These are phyloP conservation scores for Calosoma granatense DNA, from an alignment of 1,140 invertebrate genomes.

Conservation along the genomic window DNA sequence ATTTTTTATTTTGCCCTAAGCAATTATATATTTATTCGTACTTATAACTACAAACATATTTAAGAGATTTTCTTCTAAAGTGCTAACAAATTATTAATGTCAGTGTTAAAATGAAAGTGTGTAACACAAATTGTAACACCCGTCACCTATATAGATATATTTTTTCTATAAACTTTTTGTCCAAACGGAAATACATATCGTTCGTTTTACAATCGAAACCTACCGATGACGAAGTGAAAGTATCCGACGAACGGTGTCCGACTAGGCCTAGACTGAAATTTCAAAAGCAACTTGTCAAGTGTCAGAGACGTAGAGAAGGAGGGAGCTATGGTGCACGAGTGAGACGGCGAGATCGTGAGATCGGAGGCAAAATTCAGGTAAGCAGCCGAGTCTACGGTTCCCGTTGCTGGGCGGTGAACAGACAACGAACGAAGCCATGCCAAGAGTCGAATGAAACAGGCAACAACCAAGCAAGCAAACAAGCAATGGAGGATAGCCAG, in stretches of 20 bases:
- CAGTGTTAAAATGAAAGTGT: no score
- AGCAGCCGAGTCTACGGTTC: neutral
- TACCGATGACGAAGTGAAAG: constrained; percentile 15
- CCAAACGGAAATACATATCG: no score
- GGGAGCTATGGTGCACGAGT: neutral
- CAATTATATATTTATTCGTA: no score
- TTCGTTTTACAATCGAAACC: no score
- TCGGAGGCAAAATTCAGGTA: constrained; percentile 26
- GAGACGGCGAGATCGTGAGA: neutral
- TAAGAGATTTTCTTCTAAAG: no score
- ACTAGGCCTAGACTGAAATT: constrained; percentile 29
- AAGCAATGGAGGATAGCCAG: neutral
- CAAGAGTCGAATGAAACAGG: neutral
- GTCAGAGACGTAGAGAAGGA: constrained; percentile 19
- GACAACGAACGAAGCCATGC: neutral
- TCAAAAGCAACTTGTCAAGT: constrained; percentile 33
- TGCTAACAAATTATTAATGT: no score
- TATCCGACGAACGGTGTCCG: constrained; percentile 18
- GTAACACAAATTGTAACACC: no score
- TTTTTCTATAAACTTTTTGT: no score
- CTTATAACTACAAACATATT: no score
- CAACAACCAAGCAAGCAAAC: neutral
- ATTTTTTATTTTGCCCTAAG: no score
- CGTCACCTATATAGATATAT: no score
- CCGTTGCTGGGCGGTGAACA: neutral